A percentile compares a stretch with the other conserved stretches of the same genome.
phyloP scores from a whole-genome alignment of 2,888 invertebrate species.

The Melinopterus prodromus region DNA sequence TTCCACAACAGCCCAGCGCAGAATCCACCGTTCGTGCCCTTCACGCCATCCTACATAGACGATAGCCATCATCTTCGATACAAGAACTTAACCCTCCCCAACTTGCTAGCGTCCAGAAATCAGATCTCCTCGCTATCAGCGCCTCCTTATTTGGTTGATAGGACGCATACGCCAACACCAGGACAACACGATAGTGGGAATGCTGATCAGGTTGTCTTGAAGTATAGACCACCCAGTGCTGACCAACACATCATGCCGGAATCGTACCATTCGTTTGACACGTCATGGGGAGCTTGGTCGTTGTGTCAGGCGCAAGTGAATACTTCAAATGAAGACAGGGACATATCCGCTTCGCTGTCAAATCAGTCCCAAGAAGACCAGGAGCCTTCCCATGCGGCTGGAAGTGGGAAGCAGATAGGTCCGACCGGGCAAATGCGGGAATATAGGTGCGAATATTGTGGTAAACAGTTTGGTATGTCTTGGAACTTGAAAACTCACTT shows the following conservation, averaged over 20 bases:
- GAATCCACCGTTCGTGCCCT: constrained; percentile 87
- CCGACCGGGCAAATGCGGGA: constrained; percentile 72
- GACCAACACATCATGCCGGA: constrained; percentile 67
- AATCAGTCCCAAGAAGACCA: constrained; percentile 51
- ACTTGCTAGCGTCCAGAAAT: constrained; percentile 70
- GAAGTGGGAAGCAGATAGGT: constrained; percentile 64
- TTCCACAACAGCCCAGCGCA: constrained; percentile 89
- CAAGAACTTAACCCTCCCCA: constrained; percentile 63
- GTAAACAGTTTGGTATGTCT: constrained; percentile 91
- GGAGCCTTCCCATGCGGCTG: constrained; percentile 59
- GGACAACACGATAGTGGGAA: constrained; percentile 58
- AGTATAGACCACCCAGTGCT: constrained; percentile 74
- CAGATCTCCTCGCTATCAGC: constrained; percentile 78
- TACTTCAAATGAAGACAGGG: constrained; percentile 53
- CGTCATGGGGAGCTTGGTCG: constrained; percentile 72
- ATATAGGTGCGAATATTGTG: constrained; percentile 88
- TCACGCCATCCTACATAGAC: constrained; percentile 78
- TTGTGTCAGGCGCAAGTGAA: constrained; percentile 72
- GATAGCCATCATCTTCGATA: constrained; percentile 73
- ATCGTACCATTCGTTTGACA: constrained; percentile 60
- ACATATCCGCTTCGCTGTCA: constrained; percentile 53
- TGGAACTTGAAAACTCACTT: constrained; percentile 92
- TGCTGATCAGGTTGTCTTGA: constrained; percentile 67
- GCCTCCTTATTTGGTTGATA: constrained; percentile 73
- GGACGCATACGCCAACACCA: constrained; percentile 69